Percentiles rank a stretch among this genome's conserved stretches.
Evolutionary conservation across 2,888 invertebrate species (phyloP).

Genomic region (Acanthococcus lagerstroemiae): DNA sequence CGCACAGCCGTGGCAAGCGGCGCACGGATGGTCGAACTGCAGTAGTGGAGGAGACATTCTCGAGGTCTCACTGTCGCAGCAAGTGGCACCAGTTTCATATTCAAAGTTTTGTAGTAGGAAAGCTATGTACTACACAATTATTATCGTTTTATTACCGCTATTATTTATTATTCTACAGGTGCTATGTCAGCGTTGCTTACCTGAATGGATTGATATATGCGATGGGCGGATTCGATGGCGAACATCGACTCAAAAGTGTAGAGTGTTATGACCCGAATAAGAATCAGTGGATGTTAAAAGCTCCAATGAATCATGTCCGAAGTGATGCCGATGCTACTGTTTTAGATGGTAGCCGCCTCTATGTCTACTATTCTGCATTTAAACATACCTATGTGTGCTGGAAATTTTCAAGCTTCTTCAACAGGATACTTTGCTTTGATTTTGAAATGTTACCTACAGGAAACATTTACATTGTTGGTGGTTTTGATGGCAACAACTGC

Average conservation of each 20-base stretch:
- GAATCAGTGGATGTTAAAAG: conserved; percentile 81
- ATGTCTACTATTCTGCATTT: no score
- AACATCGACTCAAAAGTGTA: conserved; percentile 73
- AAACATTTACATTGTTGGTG: conserved; percentile 72
- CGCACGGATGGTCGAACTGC: no score
- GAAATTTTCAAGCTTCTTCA: background rate
- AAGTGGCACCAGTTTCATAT: no score
- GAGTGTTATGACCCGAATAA: conserved; percentile 72
- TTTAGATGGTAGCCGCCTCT: conserved; percentile 58
- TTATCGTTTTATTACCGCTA: no score
- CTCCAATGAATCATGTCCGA: conserved; percentile 77
- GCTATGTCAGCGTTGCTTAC: conserved; percentile 76
- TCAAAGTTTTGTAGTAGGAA: no score
- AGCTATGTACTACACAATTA: no score
- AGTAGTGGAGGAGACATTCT: no score
- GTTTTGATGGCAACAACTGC: conserved; percentile 85
- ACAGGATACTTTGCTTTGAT: background rate
- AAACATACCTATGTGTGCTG: background rate
- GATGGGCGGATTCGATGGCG: conserved; percentile 80
- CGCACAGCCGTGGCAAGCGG: no score
- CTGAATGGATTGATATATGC: conserved; percentile 69
- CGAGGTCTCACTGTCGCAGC: no score
- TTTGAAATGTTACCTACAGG: conserved; percentile 43
- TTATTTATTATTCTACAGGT: no score
- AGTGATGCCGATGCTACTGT: conserved; percentile 85